Conservation (phyloP, 2,888 invertebrate genomes). For the Acronicta psi region DNA sequence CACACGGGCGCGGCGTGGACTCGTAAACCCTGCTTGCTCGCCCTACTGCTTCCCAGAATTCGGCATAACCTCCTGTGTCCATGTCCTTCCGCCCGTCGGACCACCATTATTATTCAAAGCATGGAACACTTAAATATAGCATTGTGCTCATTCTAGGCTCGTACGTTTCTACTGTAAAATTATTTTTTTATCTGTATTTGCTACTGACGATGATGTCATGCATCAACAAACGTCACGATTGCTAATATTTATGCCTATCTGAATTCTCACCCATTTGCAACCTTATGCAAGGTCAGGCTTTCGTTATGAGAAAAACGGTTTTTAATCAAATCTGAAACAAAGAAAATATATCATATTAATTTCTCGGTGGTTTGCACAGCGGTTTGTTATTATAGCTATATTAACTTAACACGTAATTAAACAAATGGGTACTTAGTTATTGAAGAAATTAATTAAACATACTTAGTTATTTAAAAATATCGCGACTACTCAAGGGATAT, state of each 20-base stretch:
- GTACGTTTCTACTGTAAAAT: constrained; percentile 21
- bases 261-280: constrained; percentile 21
- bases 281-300: constrained; percentile 10
- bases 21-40: constrained; percentile 43
- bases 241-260: constrained; percentile 13
- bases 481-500: too few species aligned
- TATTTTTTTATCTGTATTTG: constrained; percentile 13
- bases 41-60: constrained; percentile 60
- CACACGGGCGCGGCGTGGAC: constrained; percentile 18
- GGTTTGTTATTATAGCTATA: too few species aligned
- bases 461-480: too few species aligned
- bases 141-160: constrained; percentile 51
- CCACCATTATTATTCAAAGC: constrained; percentile 58
- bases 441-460: too few species aligned
- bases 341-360: constrained; percentile 21
- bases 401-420: constrained; percentile 16
- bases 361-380: not conserved
- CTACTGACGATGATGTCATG: constrained; percentile 10
- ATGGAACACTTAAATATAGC: constrained; percentile 46
- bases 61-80: constrained; percentile 54
- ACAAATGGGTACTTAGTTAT: too few species aligned
- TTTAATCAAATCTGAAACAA: constrained; percentile 49
- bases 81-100: constrained; percentile 60
- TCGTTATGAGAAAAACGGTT: constrained; percentile 9
- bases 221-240: constrained; percentile 3